These are phyloP conservation scores for Teleogryllus oceanicus DNA, from an alignment of 2,888 invertebrate species.

Conservation along the genomic window DNA sequence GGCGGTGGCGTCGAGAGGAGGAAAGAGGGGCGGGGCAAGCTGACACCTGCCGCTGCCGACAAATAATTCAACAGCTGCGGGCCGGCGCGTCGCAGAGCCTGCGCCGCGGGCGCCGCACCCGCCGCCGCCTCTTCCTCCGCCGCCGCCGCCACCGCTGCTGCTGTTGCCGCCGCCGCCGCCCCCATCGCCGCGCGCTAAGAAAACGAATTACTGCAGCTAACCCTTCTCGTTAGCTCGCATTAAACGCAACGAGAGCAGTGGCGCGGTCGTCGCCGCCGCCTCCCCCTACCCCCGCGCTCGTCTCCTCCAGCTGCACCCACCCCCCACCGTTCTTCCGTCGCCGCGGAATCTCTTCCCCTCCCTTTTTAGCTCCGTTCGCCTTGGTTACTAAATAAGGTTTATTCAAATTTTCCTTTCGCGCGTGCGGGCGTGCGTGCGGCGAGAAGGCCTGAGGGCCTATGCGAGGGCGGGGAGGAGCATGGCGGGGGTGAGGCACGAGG, in stretches of 20 bases:
- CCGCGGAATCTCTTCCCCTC: conserved; percentile 22
- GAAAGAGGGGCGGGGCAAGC: neutral
- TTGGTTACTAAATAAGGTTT: conserved; percentile 29
- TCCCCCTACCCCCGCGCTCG: neutral
- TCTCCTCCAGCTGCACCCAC: no score
- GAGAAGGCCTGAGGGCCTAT: conserved; percentile 4
- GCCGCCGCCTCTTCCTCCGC: neutral
- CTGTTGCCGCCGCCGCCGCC: neutral
- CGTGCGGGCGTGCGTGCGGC: conserved; percentile 23
- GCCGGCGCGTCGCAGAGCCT: neutral
- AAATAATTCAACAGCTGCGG: conserved; percentile 18
- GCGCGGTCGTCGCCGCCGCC: neutral
- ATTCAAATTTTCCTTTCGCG: conserved; percentile 31
- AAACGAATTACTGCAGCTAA: conserved; percentile 11
- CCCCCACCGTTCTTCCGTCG: neutral
- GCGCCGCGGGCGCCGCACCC: neutral
- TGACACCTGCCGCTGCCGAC: conserved; percentile 9
- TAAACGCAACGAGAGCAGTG: conserved; percentile 18
- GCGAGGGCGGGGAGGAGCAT: neutral
- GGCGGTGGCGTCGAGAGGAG: neutral
- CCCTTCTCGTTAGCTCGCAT: conserved; percentile 18
- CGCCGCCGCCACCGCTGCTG: neutral
- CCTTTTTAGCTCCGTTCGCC: conserved; percentile 21
- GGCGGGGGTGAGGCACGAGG: conserved; percentile 7
- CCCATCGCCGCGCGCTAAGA: neutral